Percentiles rank a stretch among this genome's conserved stretches.
phyloP scores from a whole-genome alignment of 1,140 invertebrate species.

The Brachystomella parvula region DNA sequence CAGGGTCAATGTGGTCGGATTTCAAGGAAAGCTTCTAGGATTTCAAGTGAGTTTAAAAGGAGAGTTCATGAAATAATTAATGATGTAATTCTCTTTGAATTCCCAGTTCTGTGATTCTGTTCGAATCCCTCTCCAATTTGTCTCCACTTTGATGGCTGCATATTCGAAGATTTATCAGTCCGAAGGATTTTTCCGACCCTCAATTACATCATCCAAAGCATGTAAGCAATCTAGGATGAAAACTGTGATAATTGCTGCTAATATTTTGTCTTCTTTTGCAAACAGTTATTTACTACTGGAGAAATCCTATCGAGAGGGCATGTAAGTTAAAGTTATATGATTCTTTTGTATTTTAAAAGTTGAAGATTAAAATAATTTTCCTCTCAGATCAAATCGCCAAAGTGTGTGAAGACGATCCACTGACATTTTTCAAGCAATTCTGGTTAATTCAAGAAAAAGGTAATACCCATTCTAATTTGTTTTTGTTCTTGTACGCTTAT shows the following conservation, averaged over 20 bases:
- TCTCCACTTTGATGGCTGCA: slow-evolving; percentile 31
- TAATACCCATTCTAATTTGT: background rate
- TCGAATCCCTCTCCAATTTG: slow-evolving; percentile 23
- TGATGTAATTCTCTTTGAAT: background rate
- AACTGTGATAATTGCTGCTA: background rate
- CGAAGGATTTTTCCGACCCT: slow-evolving; percentile 20
- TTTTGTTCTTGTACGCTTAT: too few species aligned
- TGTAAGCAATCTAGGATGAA: slow-evolving; percentile 22
- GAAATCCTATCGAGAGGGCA: slow-evolving; percentile 28
- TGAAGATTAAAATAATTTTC: too few species aligned
- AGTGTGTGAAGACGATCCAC: slow-evolving; percentile 32
- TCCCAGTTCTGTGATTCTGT: slow-evolving; percentile 35
- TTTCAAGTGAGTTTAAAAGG: slow-evolving; percentile 26
- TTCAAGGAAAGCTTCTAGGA: slow-evolving; percentile 33
- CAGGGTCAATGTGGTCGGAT: slow-evolving; percentile 32
- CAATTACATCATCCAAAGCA: slow-evolving; percentile 26
- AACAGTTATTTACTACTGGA: slow-evolving; percentile 34
- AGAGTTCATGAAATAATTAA: background rate
- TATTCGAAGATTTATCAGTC: slow-evolving; percentile 35
- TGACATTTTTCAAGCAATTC: slow-evolving; percentile 37
- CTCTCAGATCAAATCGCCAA: slow-evolving; percentile 32
- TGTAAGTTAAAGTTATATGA: too few species aligned
- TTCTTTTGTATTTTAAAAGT: too few species aligned
- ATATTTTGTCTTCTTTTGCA: background rate
- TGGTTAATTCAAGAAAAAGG: slow-evolving; percentile 37